phyloP scores from a whole-genome alignment of 1,140 invertebrate genomes.

The Zaprionus africanus region DNA sequence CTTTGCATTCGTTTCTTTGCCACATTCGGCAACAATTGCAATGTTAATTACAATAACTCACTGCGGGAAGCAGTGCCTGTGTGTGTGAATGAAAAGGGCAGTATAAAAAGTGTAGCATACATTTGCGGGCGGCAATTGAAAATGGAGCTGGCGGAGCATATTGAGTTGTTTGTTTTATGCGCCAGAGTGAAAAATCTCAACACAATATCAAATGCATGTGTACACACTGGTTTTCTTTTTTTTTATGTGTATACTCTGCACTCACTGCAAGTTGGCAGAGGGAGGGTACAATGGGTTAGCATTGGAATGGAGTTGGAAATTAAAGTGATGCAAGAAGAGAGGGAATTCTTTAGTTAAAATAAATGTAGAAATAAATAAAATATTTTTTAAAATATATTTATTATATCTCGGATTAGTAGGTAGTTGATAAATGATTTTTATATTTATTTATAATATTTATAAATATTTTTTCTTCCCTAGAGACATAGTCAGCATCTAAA shows the following conservation, averaged over 20 bases:
- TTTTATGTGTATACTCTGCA: slow-evolving; percentile 4
- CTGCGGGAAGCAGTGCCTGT: slow-evolving; percentile 25
- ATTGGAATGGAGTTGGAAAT: background rate
- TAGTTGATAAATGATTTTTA: too few species aligned
- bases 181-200: slow-evolving; percentile 68
- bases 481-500: too few species aligned
- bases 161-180: slow-evolving; percentile 69
- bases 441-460: too few species aligned
- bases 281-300: background rate
- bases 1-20: slow-evolving; percentile 10
- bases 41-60: slow-evolving; percentile 54
- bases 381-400: too few species aligned
- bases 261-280: background rate
- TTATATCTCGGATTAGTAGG: too few species aligned
- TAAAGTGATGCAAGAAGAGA: background rate
- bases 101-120: slow-evolving; percentile 40
- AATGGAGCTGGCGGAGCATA: slow-evolving; percentile 51
- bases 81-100: slow-evolving; percentile 10
- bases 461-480: too few species aligned
- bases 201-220: slow-evolving; percentile 68
- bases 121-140: slow-evolving; percentile 61
- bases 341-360: background rate
- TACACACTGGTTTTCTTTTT: slow-evolving; percentile 31
- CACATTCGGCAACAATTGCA: slow-evolving; percentile 40
- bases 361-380: too few species aligned